These are phyloP conservation scores for Saxidomus purpurata DNA, from an alignment of 1,140 invertebrate genomes.

Conservation along the genomic window DNA sequence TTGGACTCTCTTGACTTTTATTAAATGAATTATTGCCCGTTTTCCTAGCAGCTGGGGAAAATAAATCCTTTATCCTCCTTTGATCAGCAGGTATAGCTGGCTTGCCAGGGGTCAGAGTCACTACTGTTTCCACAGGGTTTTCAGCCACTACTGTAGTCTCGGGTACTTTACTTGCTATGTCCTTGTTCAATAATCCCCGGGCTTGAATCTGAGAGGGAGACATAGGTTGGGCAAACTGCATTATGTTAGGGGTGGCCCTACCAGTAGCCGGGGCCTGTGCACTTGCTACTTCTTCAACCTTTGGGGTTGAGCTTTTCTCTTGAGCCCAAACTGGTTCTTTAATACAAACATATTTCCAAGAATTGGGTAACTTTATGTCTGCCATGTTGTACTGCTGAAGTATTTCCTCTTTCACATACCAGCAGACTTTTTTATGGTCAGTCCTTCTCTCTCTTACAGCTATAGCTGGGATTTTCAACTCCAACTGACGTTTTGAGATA, in stretches of 20 bases:
- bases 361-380: constrained; percentile 85
- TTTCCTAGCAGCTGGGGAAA: constrained; percentile 29
- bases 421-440: constrained; percentile 89
- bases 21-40: neutral
- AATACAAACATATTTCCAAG: constrained; percentile 71
- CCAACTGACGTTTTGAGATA: constrained; percentile 85
- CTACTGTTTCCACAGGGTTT: neutral
- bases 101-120: neutral
- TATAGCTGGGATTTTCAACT: constrained; percentile 86
- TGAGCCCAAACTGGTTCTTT: constrained; percentile 30
- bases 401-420: constrained; percentile 90
- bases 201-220: constrained; percentile 73
- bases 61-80: constrained; percentile 43
- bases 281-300: constrained; percentile 56
- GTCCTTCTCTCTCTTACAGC: constrained; percentile 88
- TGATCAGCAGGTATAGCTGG: constrained; percentile 28
- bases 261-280: neutral
- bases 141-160: neutral
- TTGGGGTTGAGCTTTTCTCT: constrained; percentile 64
- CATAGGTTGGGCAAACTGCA: constrained; percentile 75
- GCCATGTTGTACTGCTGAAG: constrained; percentile 88
- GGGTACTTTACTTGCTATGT: neutral
- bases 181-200: neutral
- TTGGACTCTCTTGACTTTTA: neutral
- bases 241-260: constrained; percentile 70